Evolutionary conservation across 2,113 vertebrate species (phyloP).

Genomic region (Crotalus tigris): DNA sequence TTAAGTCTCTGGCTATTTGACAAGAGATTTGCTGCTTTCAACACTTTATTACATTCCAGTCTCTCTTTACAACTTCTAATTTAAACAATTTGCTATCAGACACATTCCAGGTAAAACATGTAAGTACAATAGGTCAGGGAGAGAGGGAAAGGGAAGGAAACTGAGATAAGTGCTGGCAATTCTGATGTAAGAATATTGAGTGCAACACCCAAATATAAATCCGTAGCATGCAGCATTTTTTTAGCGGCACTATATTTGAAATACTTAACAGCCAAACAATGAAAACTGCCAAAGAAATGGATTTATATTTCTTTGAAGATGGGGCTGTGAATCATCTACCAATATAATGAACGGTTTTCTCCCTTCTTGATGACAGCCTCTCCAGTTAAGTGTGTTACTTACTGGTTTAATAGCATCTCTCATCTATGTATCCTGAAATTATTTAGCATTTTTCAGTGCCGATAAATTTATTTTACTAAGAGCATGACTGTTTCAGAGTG

Average conservation of each 20-base stretch:
- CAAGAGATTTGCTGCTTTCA: neutral
- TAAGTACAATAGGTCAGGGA: conserved; percentile 4
- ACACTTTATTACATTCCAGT: neutral
- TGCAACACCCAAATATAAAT: neutral
- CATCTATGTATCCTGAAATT: neutral
- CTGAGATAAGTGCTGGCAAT: rapidly evolving
- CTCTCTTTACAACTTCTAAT: conserved; percentile 3
- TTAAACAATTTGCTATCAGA: conserved; percentile 12
- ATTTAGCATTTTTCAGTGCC: neutral
- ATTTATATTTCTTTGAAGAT: rapidly evolving
- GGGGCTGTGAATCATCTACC: rapidly evolving
- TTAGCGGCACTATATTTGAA: neutral
- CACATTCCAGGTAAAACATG: neutral
- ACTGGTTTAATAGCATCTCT: neutral
- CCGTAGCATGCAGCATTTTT: neutral
- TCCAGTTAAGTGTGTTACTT: neutral
- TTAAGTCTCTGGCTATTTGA: neutral
- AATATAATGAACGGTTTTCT: neutral
- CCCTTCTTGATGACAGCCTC: neutral
- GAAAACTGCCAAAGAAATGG: neutral
- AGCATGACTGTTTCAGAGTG: neutral
- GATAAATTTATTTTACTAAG: neutral
- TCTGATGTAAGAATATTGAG: neutral
- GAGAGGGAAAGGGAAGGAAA: neutral
- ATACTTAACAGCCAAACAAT: neutral